Conservation (phyloP, 2,797 vertebrate genomes). For the Crenichthys baileyi region DNA sequence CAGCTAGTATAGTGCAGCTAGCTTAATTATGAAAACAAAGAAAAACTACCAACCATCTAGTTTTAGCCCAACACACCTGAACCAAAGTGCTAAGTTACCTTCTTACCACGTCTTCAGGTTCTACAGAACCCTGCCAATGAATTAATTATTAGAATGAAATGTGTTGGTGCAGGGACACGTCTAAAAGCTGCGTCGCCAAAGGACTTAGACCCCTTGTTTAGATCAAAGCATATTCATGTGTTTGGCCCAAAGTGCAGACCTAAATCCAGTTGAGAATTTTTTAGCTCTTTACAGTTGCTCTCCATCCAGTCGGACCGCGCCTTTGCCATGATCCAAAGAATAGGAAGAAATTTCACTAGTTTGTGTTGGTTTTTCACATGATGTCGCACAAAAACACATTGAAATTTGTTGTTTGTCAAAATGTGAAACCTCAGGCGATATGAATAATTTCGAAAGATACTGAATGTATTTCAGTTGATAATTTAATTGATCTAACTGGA, state of each 20-base stretch:
- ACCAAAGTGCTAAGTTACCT: neutral
- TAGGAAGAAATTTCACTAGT: neutral
- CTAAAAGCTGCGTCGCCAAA: neutral
- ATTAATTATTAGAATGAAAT: neutral
- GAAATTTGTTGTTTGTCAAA: neutral
- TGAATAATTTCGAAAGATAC: neutral
- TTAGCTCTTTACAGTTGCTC: neutral
- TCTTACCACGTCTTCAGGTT: neutral
- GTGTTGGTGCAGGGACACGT: neutral
- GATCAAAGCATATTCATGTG: neutral
- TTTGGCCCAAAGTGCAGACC: neutral
- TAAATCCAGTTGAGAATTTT: neutral
- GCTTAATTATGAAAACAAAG: no score
- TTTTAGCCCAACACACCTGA: neutral
- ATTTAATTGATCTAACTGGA: neutral
- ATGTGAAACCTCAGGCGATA: neutral
- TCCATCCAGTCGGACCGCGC: neutral
- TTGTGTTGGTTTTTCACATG: neutral
- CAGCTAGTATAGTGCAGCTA: neutral
- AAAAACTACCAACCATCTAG: neutral
- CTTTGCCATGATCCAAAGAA: neutral
- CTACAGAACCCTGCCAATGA: neutral
- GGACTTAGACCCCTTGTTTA: neutral
- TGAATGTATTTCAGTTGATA: neutral
- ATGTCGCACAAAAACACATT: neutral